Evolutionary conservation across 1,140 invertebrate genomes (phyloP).

Genomic region (Zaprionus tsacasi): DNA sequence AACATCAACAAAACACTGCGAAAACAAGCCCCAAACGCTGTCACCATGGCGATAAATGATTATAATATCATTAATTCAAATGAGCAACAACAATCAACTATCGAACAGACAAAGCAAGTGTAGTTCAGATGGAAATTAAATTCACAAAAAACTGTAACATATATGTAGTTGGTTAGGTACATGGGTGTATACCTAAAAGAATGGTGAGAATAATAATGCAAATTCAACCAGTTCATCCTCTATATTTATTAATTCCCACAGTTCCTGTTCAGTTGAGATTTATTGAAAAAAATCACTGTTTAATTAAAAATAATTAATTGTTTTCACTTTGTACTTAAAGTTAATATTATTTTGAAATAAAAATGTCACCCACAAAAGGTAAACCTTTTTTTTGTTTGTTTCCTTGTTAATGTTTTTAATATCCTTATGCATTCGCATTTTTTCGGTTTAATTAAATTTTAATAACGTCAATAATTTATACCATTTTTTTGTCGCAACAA

Average conservation of each 20-base stretch:
- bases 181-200: neutral
- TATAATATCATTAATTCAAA: constrained; percentile 72
- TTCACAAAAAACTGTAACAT: neutral
- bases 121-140: neutral
- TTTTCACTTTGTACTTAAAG: constrained; percentile 27
- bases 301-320: constrained; percentile 31
- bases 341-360: constrained; percentile 37
- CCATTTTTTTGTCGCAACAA: constrained; percentile 13
- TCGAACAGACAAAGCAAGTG: constrained; percentile 8
- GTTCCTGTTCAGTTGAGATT: neutral
- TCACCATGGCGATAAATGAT: constrained; percentile 68
- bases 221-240: neutral
- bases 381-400: neutral
- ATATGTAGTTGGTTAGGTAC: neutral
- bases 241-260: neutral
- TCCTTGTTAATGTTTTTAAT: constrained; percentile 29
- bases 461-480: constrained; percentile 54
- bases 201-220: neutral
- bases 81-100: constrained; percentile 41
- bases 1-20: constrained; percentile 17
- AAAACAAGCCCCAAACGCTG: constrained; percentile 48
- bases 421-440: constrained; percentile 48
- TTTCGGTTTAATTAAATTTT: constrained; percentile 70
- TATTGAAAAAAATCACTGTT: constrained; percentile 24
- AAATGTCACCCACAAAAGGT: constrained; percentile 24